These are phyloP conservation scores for Vesta saturnalis DNA, from an alignment of 2,888 invertebrate genomes.

Conservation along the genomic window DNA sequence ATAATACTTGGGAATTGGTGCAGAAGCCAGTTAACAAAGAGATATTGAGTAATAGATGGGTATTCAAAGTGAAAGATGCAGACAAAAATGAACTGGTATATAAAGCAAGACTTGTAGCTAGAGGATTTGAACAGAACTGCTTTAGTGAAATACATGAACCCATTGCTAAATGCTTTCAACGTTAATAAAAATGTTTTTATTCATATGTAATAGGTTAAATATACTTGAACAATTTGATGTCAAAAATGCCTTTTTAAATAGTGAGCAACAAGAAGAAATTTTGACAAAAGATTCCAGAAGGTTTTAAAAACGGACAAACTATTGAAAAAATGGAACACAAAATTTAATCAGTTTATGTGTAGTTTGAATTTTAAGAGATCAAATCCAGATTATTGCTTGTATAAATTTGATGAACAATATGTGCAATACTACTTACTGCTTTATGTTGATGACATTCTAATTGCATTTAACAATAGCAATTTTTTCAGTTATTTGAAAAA, in stretches of 20 bases:
- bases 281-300: neutral
- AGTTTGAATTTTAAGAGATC: neutral
- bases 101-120: constrained; percentile 13
- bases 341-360: neutral
- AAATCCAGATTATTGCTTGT: constrained; percentile 7
- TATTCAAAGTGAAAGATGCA: constrained; percentile 40
- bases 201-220: neutral
- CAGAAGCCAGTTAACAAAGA: neutral
- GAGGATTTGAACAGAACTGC: constrained; percentile 1
- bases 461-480: neutral
- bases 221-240: constrained; percentile 1
- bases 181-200: neutral
- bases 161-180: too few species aligned
- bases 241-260: constrained; percentile 11
- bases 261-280: neutral
- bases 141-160: too few species aligned
- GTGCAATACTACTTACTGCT: neutral
- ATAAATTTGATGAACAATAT: neutral
- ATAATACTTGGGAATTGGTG: neutral
- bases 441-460: constrained; percentile 1
- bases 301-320: neutral
- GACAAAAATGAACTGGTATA: constrained; percentile 39
- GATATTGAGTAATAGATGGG: constrained; percentile 6
- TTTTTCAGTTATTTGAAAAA: neutral
- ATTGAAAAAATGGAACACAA: constrained; percentile 3